Evolutionary conservation across 1,140 invertebrate genomes (phyloP).

Genomic region (Drosophila pruinosa): DNA sequence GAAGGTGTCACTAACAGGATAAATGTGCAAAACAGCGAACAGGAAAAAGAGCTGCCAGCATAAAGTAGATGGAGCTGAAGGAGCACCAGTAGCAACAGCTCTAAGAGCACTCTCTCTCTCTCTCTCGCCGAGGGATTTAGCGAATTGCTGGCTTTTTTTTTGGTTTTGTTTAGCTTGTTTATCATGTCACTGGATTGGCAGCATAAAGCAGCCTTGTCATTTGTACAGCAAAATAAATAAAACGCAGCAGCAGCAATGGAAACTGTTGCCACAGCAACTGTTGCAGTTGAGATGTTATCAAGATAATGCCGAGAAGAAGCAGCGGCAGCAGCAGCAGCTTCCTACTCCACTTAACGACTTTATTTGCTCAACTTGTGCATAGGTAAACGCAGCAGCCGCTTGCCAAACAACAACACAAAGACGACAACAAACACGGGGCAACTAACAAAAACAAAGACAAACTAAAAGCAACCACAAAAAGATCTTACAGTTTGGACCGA

Average conservation of each 20-base stretch:
- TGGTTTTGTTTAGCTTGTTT: constrained; percentile 64
- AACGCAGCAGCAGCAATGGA: constrained; percentile 22
- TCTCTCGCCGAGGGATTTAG: neutral
- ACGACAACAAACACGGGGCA: constrained; percentile 39
- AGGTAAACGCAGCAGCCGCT: constrained; percentile 52
- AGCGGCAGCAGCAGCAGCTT: constrained; percentile 19
- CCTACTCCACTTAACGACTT: constrained; percentile 59
- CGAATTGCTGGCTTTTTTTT: constrained; percentile 19
- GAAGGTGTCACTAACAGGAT: constrained; percentile 79
- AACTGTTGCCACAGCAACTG: constrained; percentile 38
- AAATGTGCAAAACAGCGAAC: constrained; percentile 78
- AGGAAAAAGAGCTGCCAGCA: constrained; percentile 73
- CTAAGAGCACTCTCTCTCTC: constrained; percentile 1
- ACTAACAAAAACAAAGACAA: constrained; percentile 33
- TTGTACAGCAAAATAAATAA: constrained; percentile 49
- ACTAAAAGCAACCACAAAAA: constrained; percentile 67
- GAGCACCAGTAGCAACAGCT: neutral
- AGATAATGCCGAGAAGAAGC: constrained; percentile 15
- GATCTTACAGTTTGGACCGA: constrained; percentile 54
- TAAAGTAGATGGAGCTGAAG: neutral
- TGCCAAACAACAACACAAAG: constrained; percentile 49
- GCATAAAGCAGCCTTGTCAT: constrained; percentile 65
- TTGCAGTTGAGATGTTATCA: constrained; percentile 28
- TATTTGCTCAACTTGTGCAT: constrained; percentile 72
- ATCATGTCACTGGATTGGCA: constrained; percentile 78